phyloP scores from a whole-genome alignment of 1,140 invertebrate species.

The Drosophila ironensis region DNA sequence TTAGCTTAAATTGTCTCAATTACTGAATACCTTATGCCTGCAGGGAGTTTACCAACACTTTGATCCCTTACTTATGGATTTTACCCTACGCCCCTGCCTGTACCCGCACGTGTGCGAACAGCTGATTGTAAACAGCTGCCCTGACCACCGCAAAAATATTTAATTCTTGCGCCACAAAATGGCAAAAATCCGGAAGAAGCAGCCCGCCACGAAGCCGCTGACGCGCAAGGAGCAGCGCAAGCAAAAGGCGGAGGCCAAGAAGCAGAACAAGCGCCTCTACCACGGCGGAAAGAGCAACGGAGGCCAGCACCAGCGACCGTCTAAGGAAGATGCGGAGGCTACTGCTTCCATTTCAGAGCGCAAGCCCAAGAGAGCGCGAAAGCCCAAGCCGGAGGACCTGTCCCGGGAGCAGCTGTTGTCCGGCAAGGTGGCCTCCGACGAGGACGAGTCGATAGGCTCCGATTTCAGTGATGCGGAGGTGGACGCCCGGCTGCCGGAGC shows the following conservation, averaged over 20 bases:
- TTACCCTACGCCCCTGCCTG: too few species aligned
- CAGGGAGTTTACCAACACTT: too few species aligned
- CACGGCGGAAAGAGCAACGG: constrained; percentile 67
- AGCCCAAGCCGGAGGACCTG: constrained; percentile 52
- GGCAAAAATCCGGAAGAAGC: constrained; percentile 57
- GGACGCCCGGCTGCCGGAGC: constrained; percentile 49
- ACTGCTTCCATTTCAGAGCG: background rate
- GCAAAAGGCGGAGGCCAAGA: constrained; percentile 84
- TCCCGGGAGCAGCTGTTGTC: constrained; percentile 49
- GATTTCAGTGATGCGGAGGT: constrained; percentile 78
- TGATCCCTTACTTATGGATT: too few species aligned
- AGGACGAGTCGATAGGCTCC: constrained; percentile 76
- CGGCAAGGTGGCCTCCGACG: constrained; percentile 54
- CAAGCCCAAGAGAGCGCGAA: constrained; percentile 44
- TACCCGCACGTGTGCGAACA: background rate
- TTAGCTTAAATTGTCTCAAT: too few species aligned
- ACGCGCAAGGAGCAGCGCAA: constrained; percentile 85
- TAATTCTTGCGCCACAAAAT: constrained; percentile 21
- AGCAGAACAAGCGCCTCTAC: constrained; percentile 81
- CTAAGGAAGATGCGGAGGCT: too few species aligned
- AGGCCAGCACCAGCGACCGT: constrained; percentile 47
- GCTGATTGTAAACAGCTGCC: constrained; percentile 45
- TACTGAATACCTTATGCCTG: too few species aligned
- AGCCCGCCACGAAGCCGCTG: constrained; percentile 39
- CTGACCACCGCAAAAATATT: background rate